Evolutionary conservation across 2,888 invertebrate species (phyloP), one percentile per base, ranked within the genome.

Genomic region (Torymus tubicola): DNA sequence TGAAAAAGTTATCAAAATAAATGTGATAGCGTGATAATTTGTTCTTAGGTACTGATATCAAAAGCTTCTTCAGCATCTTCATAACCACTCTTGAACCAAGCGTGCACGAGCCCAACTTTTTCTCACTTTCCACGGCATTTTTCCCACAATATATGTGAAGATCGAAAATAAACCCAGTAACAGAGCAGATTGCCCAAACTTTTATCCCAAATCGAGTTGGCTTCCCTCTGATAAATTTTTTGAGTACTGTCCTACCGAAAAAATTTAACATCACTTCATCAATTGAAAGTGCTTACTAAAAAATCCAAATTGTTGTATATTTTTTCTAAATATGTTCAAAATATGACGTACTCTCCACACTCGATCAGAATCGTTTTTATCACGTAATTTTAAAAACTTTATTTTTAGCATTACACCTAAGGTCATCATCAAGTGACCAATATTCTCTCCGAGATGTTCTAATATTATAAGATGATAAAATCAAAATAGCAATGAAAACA

Each of bases 221-320:
- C n/a, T 64, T 31, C 3, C 10, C 8, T 61, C 60, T 61, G 2
- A 61, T 61, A 21, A 61, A 61, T 18, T 61, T 12, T 18, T 61
- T 61, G 18, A 61, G 21, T 21, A 21, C 8, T 18, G 18, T 61
- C 11, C 60, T 18, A 10, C 21, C 60, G 8, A 21, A 61, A 61
- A 61, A 18, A 21, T 16, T 61, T 21, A 61, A 10, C 60, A 61
- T 61, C 18, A 61, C 4, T 21, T 21, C 21, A 61, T 61, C 60
- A 61, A 61, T 13, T 2, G 60, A 16, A 11, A 61, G 5, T 21
- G 21, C 60, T 18, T 18, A 21, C 10, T 21, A 11, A 61, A 61
- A 61, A 21, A 61, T 18, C 21, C 60, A 61, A 61, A 61, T 21
- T 61, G 60, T 21, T 21, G 42, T 13, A 64, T 64, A 64, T 64